Conservation (phyloP, 2,113 vertebrate genomes). For the Rafetus swinhoei region DNA sequence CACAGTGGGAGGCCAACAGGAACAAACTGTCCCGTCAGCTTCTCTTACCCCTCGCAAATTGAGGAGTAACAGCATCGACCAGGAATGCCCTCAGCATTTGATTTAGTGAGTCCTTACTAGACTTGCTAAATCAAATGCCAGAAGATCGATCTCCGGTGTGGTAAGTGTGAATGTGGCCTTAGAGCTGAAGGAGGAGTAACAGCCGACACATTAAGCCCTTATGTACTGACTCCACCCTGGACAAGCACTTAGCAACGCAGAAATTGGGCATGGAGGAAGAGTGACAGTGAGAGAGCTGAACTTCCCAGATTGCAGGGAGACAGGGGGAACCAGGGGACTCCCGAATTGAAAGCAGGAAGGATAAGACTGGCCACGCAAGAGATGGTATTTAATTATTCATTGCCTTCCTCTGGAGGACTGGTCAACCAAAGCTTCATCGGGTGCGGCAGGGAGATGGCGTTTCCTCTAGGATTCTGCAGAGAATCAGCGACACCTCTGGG, state of each 20-base stretch:
- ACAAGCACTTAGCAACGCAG: background rate
- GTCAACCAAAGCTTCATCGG: background rate
- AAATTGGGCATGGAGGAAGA: background rate
- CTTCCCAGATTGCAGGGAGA: background rate
- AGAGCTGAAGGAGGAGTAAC: background rate
- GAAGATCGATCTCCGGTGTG: no score
- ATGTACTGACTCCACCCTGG: background rate
- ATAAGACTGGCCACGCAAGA: background rate
- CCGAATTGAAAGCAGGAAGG: background rate
- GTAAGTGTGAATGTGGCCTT: no score
- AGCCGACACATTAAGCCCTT: background rate
- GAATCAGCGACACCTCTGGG: background rate
- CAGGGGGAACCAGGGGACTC: background rate
- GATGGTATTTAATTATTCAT: background rate
- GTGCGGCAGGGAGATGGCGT: background rate
- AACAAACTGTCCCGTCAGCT: no score
- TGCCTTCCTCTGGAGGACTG: background rate
- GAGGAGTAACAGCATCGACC: no score
- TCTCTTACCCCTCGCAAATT: no score
- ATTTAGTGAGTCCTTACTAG: no score
- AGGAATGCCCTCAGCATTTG: no score
- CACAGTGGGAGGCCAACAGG: no score
- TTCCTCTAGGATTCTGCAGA: background rate
- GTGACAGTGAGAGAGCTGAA: background rate
- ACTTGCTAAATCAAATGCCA: no score